Base-by-base conservation (phyloP, 1,140 invertebrate genomes). In the Lasaia peninsularis region DNA sequence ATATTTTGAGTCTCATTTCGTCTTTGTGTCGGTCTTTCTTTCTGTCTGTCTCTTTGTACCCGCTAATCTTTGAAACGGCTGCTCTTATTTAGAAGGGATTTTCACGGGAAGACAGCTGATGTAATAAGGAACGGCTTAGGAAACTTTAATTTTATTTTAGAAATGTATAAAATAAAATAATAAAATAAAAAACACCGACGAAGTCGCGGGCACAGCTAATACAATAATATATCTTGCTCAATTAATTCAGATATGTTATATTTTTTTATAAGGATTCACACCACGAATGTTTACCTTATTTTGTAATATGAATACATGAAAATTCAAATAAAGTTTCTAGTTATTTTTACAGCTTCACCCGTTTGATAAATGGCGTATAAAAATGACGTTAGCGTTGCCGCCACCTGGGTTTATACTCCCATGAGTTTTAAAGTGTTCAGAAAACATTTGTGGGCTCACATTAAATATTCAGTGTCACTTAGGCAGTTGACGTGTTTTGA, bases 391-490 rank as follows among this genome's bases (percentile, higher is more conserved):
- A 44, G 18, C 37, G 37, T 44, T 20, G 37, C 37, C 18, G 37
- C 40, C 40, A 48, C 40, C 40, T 48, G 40, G 40, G 40, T 48
- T 48, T 48, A 48, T 48, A 48, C 37, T 40, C 37, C 40, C 40
- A 48, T 21, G 40, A 48, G 40, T 48, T 48, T 48, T 48, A 48
- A 48, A 48, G 40, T 48, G 40, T 48, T 48, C 40, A 48, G 40
- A 48, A 48, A 48, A 48, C 40, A 48, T 48, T 48, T 48, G 40
- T 48, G 40, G 40, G 40, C 24, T 48, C 20, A 20, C 40, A 48
- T 48, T 48, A 48, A 48, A 48, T 48, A 48, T 48, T 48, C 18
- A 48, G 40, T 9, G 40, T 48, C 40, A 48, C 40, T 48, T 48
- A 21, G 40, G 40, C 40, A 48, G 40, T 48, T 48, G 40, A 48